These are phyloP conservation scores for Aphidius ervi DNA, from an alignment of 1,140 invertebrate species.

Conservation along the genomic window DNA sequence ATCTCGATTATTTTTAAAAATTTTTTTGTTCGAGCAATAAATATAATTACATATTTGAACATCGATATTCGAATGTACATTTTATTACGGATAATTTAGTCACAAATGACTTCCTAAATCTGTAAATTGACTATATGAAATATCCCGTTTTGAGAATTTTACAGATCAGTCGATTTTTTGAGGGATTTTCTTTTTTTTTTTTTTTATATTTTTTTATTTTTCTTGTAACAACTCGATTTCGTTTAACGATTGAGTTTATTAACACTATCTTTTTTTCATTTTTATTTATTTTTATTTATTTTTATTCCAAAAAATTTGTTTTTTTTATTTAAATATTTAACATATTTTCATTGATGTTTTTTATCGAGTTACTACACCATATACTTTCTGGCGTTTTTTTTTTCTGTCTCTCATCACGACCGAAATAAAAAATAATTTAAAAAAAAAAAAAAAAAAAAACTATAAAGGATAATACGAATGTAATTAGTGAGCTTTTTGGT, in stretches of 20 bases:
- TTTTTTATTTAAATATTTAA: slow-evolving; percentile 2
- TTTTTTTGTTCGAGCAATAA: background rate
- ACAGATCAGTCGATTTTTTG: slow-evolving; percentile 44
- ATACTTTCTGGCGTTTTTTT: no score
- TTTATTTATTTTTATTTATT: no score
- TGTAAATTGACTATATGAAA: slow-evolving; percentile 54
- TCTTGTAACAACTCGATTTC: slow-evolving; percentile 7
- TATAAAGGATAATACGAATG: no score
- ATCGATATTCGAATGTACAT: slow-evolving; percentile 17
- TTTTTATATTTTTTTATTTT: background rate
- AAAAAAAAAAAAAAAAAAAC: no score
- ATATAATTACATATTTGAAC: slow-evolving; percentile 22
- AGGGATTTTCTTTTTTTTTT: slow-evolving; percentile 7
- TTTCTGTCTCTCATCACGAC: no score
- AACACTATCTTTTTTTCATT: no score
- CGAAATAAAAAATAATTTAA: no score
- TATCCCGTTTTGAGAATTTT: slow-evolving; percentile 48
- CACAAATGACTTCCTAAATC: slow-evolving; percentile 34
- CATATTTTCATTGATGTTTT: no score
- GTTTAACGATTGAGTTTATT: slow-evolving; percentile 8
- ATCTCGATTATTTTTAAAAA: no score
- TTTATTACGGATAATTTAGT: slow-evolving; percentile 17
- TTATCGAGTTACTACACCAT: no score
- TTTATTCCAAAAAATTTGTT: background rate
- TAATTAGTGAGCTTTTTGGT: no score